Evolutionary conservation across 2,113 vertebrate genomes (phyloP).

Genomic region (Pipra filicauda): DNA sequence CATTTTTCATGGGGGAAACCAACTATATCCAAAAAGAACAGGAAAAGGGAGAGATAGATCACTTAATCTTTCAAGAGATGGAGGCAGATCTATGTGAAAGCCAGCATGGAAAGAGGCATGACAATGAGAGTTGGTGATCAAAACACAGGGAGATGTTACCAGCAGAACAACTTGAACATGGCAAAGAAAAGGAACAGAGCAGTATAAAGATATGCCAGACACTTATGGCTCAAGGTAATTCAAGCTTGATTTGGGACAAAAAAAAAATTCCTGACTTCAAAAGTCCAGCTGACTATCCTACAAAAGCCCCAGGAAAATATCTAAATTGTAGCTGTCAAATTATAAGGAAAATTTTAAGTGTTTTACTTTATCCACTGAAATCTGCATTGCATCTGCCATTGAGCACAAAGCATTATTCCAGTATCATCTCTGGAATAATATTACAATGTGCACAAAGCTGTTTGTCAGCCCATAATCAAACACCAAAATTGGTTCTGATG

Average conservation of each 20-base stretch:
- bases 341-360: neutral
- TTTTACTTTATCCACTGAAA: neutral
- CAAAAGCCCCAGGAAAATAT: neutral
- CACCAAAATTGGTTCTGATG: neutral
- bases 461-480: constrained; percentile 28
- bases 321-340: neutral
- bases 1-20: neutral
- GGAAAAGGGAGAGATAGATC: neutral
- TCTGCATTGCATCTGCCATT: neutral
- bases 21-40: neutral
- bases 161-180: neutral
- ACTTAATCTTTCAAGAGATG: neutral
- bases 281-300: neutral
- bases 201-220: neutral
- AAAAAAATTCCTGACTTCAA: neutral
- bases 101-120: neutral
- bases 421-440: neutral
- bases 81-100: neutral
- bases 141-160: neutral
- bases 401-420: neutral
- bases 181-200: neutral
- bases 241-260: neutral
- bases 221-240: neutral
- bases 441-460: neutral
- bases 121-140: neutral